A percentile compares a stretch with the other conserved stretches of the same genome.
Evolutionary conservation across 2,888 invertebrate genomes (phyloP).

Genomic region (Hydrotaea diabolus): DNA sequence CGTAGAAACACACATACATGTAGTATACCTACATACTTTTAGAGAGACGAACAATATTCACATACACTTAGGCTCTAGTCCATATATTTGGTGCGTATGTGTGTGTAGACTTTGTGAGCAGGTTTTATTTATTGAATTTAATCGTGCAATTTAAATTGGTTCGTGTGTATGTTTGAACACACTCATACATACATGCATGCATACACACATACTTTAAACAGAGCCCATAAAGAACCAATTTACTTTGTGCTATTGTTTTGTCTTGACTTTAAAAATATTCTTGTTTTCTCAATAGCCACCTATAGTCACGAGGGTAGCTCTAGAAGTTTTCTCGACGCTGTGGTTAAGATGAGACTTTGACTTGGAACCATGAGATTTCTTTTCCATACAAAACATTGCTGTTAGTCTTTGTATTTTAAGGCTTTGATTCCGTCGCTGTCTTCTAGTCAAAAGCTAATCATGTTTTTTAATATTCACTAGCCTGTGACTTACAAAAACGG

Average conservation of each 20-base stretch:
- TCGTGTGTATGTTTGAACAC: conserved; percentile 11
- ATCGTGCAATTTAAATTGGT: conserved; percentile 34
- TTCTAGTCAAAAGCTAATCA: too few relatives aligned
- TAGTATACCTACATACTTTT: neutral
- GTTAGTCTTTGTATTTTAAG: too few relatives aligned
- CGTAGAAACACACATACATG: neutral
- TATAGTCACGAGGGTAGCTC: too few relatives aligned
- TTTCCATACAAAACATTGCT: too few relatives aligned
- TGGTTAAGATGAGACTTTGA: too few relatives aligned
- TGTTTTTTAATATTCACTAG: too few relatives aligned
- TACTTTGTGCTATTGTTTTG: conserved; percentile 29
- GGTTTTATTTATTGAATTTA: conserved; percentile 46
- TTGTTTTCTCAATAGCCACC: too few relatives aligned
- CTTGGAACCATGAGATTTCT: too few relatives aligned
- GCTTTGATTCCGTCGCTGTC: too few relatives aligned
- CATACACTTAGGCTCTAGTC: neutral
- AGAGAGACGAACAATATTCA: conserved; percentile 5
- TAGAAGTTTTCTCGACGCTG: too few relatives aligned
- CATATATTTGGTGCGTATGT: neutral
- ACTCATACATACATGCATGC: neutral
- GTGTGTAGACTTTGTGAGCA: neutral
- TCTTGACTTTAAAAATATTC: conserved; percentile 27
- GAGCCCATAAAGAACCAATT: conserved; percentile 16
- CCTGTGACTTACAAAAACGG: too few relatives aligned
- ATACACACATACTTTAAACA: too few relatives aligned